A percentile compares a stretch with the other conserved stretches of the same genome.
Evolutionary conservation across 2,797 vertebrate species (phyloP).

Genomic region (Thunnus albacares): DNA sequence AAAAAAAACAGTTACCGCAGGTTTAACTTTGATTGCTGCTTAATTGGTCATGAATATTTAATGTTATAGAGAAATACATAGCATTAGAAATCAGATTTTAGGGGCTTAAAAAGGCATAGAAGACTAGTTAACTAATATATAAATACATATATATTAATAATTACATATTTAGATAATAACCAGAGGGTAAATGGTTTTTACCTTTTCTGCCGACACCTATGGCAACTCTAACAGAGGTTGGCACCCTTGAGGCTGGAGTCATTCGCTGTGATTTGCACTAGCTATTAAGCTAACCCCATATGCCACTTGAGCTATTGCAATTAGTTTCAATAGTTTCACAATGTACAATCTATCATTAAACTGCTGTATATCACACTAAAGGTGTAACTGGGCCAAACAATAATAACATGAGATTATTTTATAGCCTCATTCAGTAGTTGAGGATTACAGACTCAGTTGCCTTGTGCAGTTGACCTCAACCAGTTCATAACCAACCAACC

Average conservation of each 20-base stretch:
- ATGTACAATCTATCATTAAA: neutral
- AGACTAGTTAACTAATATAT: neutral
- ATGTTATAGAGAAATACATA: neutral
- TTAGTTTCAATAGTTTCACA: neutral
- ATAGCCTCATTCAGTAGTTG: too few species aligned
- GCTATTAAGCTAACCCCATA: too few species aligned
- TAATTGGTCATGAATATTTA: neutral
- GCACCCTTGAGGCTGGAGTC: too few species aligned
- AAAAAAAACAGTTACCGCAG: too few species aligned
- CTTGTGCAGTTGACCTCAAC: too few species aligned
- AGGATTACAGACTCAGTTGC: too few species aligned
- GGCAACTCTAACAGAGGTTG: slow-evolving; percentile 17
- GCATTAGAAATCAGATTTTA: neutral
- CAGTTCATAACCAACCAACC: too few species aligned
- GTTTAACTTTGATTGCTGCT: neutral
- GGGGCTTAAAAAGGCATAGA: neutral
- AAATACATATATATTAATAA: neutral
- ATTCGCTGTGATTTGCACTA: too few species aligned
- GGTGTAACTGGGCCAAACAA: neutral
- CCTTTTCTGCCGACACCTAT: too few species aligned
- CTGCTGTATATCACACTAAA: neutral
- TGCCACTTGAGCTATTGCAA: too few species aligned
- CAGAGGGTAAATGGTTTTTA: neutral
- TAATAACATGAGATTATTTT: neutral
- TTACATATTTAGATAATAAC: neutral